Conservation (phyloP, 2,888 invertebrate genomes). For the Panzeria rudis region DNA sequence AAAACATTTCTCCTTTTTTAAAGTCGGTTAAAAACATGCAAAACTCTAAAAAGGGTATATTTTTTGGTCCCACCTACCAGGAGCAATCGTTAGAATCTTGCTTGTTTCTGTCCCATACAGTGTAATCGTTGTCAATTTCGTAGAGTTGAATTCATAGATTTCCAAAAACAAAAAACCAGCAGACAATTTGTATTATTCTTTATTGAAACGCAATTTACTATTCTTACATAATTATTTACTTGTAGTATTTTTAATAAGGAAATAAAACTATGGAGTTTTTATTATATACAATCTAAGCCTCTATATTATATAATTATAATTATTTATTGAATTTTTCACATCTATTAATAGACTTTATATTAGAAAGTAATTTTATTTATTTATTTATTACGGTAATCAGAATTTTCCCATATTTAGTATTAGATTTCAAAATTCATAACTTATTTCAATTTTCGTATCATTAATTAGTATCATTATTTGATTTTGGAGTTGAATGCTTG, state of each 20-base stretch:
- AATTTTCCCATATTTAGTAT: neutral
- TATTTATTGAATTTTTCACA: conserved; percentile 4
- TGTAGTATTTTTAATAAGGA: conserved; percentile 38
- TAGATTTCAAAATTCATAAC: conserved; percentile 1
- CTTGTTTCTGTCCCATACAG: too few species aligned
- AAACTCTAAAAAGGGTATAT: too few species aligned
- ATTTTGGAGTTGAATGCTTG: conserved; percentile 3
- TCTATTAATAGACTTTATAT: conserved; percentile 27
- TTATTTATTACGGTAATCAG: neutral
- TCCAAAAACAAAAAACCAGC: neutral
- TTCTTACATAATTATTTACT: conserved; percentile 47
- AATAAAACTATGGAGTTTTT: conserved; percentile 39
- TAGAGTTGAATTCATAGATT: neutral
- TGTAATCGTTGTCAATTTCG: neutral
- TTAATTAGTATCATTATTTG: neutral
- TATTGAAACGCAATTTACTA: conserved; percentile 54
- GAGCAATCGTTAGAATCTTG: too few species aligned
- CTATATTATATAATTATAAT: conserved; percentile 15
- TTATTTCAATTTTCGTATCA: neutral
- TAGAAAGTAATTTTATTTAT: conserved; percentile 4
- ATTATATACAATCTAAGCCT: conserved; percentile 36
- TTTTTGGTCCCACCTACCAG: too few species aligned
- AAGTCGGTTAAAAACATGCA: too few species aligned
- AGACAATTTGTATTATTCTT: conserved; percentile 36
- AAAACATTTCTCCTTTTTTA: too few species aligned